phyloP scores from a whole-genome alignment of 2,797 vertebrate species.

The Delichon dasypus region DNA sequence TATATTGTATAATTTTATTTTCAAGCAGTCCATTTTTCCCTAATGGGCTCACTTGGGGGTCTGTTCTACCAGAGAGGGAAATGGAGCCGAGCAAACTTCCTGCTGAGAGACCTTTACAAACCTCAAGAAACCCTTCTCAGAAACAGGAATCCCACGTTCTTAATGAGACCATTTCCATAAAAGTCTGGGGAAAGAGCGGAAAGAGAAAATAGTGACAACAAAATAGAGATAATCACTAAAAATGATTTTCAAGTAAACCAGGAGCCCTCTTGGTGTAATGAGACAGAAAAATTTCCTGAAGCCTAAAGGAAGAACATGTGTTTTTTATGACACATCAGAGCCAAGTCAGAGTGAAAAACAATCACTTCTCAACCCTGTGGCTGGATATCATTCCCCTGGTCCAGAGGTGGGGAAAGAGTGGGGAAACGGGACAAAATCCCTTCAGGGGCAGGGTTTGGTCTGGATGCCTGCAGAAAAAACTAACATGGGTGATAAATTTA shows the following conservation, averaged over 20 bases:
- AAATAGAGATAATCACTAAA: conserved; percentile 43
- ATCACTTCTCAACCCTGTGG: not conserved
- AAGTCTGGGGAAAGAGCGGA: not conserved
- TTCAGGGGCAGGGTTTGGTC: not conserved
- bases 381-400: not conserved
- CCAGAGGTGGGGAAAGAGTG: not conserved
- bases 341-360: not conserved
- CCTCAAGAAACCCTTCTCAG: not conserved
- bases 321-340: not conserved
- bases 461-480: not conserved
- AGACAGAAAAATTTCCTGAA: conserved; percentile 21
- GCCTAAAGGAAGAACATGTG: not conserved
- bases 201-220: not conserved
- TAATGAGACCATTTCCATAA: conserved; percentile 53
- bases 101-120: conserved; percentile 56
- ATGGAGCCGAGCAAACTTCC: not conserved
- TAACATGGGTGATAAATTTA: not conserved
- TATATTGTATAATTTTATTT: not conserved
- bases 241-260: conserved; percentile 20
- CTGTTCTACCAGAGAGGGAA: not conserved
- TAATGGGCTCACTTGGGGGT: conserved; percentile 30
- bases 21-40: not conserved
- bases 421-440: not conserved
- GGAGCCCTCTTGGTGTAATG: conserved; percentile 23
- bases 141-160: not conserved